Evolutionary conservation across 2,797 vertebrate genomes (phyloP), one percentile per base, ranked within the genome.

Genomic region (Coranthus polyacanthus): DNA sequence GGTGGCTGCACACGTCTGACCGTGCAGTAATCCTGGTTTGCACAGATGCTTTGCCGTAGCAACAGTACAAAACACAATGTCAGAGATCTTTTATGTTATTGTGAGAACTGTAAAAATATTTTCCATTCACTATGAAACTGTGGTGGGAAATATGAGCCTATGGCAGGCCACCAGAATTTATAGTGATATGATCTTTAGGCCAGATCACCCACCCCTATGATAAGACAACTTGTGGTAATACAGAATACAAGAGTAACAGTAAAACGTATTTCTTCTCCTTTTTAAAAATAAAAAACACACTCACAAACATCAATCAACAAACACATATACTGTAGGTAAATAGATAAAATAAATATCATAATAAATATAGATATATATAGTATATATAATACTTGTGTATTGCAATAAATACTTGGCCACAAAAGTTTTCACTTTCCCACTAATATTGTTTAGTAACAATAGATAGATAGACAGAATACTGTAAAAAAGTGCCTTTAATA

Each of bases 181-280:
- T 32, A 32, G 5, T 32, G 8, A 32, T 32, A 32, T 32, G 29
- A 32, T 9, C 29, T 32, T 9, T 8, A 8, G 29, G 29, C 29
- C 29, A 32, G 29, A 32, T 32, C 53, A 43, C 29, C 29, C 29
- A 32, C 29, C 29, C 29, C 29, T 32, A 32, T 17, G 7, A 77
- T 84, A 85, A 88, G 83, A 90, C 89, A 90, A 71, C 88, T 87
- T 71, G 64, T 73, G 70, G 72, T 82, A 81, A 86, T 85, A 90
- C 91, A 88, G 82, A 85, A 65, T 78, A 87, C 71, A 89, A 86
- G 71, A 88, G 78, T 68, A 87, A 90, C 84, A 93, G 74, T 86
- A 65, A 81, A 75, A 85, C 68, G 68, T 75, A 47, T 72, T 72
- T 84, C 36, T 64, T 75, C 32, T 72, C 66, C 32, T 69, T 78